A percentile compares a stretch with the other conserved stretches of the same genome.
Evolutionary conservation across 2,888 invertebrate genomes (phyloP).

Genomic region (Mesopsocus fuscifrons): DNA sequence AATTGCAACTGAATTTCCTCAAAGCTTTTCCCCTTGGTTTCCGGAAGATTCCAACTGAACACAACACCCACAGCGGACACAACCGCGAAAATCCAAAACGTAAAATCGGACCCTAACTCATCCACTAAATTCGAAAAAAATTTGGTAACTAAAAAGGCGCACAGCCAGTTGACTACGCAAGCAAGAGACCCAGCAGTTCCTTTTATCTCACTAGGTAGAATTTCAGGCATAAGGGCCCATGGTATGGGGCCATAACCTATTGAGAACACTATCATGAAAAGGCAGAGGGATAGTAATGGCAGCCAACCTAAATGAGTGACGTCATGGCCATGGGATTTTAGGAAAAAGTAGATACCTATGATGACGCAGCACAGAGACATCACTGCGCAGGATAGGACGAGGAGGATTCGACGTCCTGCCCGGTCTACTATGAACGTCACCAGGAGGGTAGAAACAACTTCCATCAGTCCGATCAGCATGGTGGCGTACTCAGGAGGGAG

Average conservation of each 20-base stretch:
- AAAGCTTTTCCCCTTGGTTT: slow-evolving; percentile 17
- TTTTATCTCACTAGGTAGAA: slow-evolving; percentile 25
- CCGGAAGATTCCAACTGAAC: slow-evolving; percentile 17
- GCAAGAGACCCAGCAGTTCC: slow-evolving; percentile 24
- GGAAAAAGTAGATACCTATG: slow-evolving; percentile 20
- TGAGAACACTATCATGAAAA: slow-evolving; percentile 24
- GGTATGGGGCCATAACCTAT: slow-evolving; percentile 26
- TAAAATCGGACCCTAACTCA: slow-evolving; percentile 7
- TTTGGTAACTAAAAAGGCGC: slow-evolving; percentile 22
- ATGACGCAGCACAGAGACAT: slow-evolving; percentile 19
- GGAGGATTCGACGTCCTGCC: slow-evolving; percentile 25
- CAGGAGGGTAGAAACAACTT: slow-evolving; percentile 18
- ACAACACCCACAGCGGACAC: slow-evolving; percentile 14
- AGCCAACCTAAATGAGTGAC: slow-evolving; percentile 19
- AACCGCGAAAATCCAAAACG: slow-evolving; percentile 13
- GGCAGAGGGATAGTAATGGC: slow-evolving; percentile 22
- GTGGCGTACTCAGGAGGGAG: slow-evolving; percentile 20
- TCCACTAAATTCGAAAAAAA: slow-evolving; percentile 11
- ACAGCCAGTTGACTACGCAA: slow-evolving; percentile 23
- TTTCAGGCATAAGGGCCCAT: slow-evolving; percentile 26
- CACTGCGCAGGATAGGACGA: slow-evolving; percentile 23
- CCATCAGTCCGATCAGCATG: slow-evolving; percentile 25
- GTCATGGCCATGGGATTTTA: slow-evolving; percentile 15
- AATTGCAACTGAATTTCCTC: slow-evolving; percentile 14
- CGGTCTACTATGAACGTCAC: slow-evolving; percentile 19